phyloP scores from a whole-genome alignment of 2,888 invertebrate genomes.

The Pyrgus malvae region DNA sequence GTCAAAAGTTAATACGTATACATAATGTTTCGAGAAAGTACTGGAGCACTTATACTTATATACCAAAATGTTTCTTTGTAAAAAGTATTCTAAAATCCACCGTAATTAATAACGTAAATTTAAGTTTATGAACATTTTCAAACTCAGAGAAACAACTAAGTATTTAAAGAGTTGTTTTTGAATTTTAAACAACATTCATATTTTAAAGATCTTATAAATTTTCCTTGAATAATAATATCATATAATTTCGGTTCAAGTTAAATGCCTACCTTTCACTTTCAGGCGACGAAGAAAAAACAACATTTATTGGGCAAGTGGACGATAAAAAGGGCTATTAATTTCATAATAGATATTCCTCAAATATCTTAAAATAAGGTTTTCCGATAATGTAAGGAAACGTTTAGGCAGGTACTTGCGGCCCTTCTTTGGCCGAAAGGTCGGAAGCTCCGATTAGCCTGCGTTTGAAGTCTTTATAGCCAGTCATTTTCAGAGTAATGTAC shows the following conservation, averaged over 20 bases:
- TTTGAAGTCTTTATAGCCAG: constrained; percentile 78
- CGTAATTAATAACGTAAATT: too few species aligned
- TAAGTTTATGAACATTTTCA: too few species aligned
- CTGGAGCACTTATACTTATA: too few species aligned
- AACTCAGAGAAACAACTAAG: too few species aligned
- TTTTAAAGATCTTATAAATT: not conserved
- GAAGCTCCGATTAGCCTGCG: constrained; percentile 77
- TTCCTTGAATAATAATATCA: not conserved
- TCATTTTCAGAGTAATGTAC: constrained; percentile 73
- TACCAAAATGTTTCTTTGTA: too few species aligned
- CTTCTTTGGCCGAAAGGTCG: constrained; percentile 70
- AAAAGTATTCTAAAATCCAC: too few species aligned
- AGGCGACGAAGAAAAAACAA: constrained; percentile 8
- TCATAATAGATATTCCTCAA: constrained; percentile 12
- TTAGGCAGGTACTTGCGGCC: constrained; percentile 61
- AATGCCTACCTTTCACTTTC: not conserved
- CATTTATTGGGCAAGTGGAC: constrained; percentile 7
- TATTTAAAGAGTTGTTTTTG: too few species aligned
- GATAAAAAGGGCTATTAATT: constrained; percentile 17
- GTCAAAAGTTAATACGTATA: too few species aligned
- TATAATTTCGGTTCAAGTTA: not conserved
- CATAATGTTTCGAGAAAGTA: too few species aligned
- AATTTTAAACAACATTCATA: not conserved
- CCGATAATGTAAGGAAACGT: constrained; percentile 62
- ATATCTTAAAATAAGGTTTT: constrained; percentile 50